phyloP scores from a whole-genome alignment of 1,140 invertebrate genomes.

The Drosophila orosa region DNA sequence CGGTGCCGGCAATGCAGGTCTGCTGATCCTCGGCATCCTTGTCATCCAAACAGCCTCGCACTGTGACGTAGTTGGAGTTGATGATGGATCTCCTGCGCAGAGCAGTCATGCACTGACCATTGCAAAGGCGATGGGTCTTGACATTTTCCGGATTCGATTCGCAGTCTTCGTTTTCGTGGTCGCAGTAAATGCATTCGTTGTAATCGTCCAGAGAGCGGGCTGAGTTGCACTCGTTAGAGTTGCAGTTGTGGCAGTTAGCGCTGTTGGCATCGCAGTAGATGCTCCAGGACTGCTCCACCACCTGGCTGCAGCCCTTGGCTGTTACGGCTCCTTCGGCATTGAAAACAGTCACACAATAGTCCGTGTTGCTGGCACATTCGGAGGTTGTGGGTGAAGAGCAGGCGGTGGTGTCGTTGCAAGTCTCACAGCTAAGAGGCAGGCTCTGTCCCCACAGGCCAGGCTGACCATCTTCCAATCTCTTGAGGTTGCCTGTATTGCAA shows the following conservation, averaged over 20 bases:
- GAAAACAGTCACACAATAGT: constrained; percentile 80
- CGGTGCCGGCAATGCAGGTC: constrained; percentile 43
- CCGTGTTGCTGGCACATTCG: constrained; percentile 37
- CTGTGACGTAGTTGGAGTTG: constrained; percentile 30
- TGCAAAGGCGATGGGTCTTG: constrained; percentile 53
- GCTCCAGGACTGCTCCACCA: constrained; percentile 51
- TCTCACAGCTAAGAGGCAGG: constrained; percentile 65
- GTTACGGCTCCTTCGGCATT: constrained; percentile 40
- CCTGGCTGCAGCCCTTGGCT: constrained; percentile 64
- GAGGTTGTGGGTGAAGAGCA: constrained; percentile 28
- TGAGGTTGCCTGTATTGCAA: constrained; percentile 67
- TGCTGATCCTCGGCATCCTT: constrained; percentile 65
- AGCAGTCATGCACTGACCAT: constrained; percentile 75
- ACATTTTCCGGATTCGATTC: constrained; percentile 39
- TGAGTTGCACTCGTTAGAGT: constrained; percentile 72
- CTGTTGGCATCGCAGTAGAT: constrained; percentile 65
- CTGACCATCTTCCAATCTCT: constrained; percentile 58
- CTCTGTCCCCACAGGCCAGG: constrained; percentile 70
- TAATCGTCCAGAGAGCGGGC: constrained; percentile 50
- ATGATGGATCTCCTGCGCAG: constrained; percentile 15
- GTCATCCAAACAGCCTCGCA: constrained; percentile 73
- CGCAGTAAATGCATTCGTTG: constrained; percentile 70
- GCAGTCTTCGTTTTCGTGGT: constrained; percentile 54
- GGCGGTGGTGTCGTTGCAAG: constrained; percentile 35
- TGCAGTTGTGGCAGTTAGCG: constrained; percentile 70